These are phyloP conservation scores for Megaceryle maxima DNA, from an alignment of 2,113 vertebrate species.

Conservation along the genomic window DNA sequence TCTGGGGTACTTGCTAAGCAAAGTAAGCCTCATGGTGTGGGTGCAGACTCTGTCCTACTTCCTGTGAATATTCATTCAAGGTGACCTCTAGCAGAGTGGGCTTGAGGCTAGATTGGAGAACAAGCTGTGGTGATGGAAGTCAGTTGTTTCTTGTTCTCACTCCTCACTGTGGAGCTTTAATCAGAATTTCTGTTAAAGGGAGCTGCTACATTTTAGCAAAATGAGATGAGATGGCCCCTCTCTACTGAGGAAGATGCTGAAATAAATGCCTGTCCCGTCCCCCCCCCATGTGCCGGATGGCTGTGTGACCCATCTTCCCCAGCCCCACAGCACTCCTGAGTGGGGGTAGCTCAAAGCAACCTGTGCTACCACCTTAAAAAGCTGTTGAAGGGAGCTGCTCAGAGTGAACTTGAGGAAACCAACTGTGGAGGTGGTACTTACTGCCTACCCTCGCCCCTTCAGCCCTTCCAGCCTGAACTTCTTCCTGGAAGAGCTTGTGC, in stretches of 20 bases:
- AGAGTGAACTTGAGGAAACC: not conserved
- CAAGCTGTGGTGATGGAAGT: too few relatives aligned
- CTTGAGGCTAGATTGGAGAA: not conserved
- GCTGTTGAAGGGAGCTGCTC: not conserved
- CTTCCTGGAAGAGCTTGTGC: not conserved
- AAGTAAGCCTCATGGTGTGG: accelerated
- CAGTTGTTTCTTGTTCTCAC: not conserved
- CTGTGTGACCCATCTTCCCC: not conserved
- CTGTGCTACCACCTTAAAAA: not conserved
- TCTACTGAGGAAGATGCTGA: not conserved
- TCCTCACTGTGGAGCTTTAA: not conserved
- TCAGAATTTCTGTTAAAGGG: not conserved
- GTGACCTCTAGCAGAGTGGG: not conserved
- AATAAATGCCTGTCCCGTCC: not conserved
- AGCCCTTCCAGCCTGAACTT: not conserved
- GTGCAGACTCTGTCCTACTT: not conserved
- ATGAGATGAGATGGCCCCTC: not conserved
- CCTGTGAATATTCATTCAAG: not conserved
- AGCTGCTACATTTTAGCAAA: not conserved
- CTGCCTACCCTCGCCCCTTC: accelerated
- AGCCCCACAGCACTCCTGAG: accelerated
- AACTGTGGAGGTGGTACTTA: accelerated
- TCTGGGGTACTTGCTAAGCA: not conserved
- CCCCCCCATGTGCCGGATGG: accelerated
- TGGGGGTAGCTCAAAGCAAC: not conserved